Evolutionary conservation across 1,140 invertebrate species (phyloP).

Genomic region (Leptopilina clavipes): DNA sequence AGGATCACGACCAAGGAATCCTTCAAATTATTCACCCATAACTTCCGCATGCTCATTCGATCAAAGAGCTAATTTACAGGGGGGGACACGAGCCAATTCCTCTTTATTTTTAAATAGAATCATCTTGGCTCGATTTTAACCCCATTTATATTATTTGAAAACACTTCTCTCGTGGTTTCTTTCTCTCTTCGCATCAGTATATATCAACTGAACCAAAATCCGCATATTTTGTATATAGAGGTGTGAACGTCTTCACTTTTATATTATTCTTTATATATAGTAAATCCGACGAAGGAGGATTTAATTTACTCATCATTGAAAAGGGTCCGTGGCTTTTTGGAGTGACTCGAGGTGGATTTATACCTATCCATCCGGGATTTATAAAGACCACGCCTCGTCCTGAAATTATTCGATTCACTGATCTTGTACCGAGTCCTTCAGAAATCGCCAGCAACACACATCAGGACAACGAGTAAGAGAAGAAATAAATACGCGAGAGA

Average conservation of each 20-base stretch:
- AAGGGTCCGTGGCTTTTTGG: conserved; percentile 13
- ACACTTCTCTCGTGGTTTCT: not conserved
- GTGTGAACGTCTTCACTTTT: conserved; percentile 12
- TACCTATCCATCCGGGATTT: conserved; percentile 56
- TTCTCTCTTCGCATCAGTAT: not conserved
- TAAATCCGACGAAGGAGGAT: conserved; percentile 1
- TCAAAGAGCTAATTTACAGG: conserved; percentile 11
- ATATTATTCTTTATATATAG: not conserved
- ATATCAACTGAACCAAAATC: not conserved
- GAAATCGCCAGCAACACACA: no score
- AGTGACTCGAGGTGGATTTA: conserved; percentile 48
- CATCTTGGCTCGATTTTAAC: not conserved
- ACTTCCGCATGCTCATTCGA: conserved; percentile 19
- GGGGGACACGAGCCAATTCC: conserved; percentile 14
- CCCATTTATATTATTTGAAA: not conserved
- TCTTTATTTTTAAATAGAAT: not conserved
- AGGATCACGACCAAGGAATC: conserved; percentile 23
- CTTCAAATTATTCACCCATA: conserved; percentile 34
- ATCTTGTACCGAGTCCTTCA: conserved; percentile 48
- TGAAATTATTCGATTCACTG: conserved; percentile 59
- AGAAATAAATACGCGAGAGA: conserved; percentile 54
- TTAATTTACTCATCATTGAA: conserved; percentile 18
- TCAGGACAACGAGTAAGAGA: conserved; percentile 45
- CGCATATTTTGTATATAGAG: not conserved
- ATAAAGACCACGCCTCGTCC: conserved; percentile 54